Base-by-base conservation (phyloP, 1,140 invertebrate species). In the Latrodectus geometricus region DNA sequence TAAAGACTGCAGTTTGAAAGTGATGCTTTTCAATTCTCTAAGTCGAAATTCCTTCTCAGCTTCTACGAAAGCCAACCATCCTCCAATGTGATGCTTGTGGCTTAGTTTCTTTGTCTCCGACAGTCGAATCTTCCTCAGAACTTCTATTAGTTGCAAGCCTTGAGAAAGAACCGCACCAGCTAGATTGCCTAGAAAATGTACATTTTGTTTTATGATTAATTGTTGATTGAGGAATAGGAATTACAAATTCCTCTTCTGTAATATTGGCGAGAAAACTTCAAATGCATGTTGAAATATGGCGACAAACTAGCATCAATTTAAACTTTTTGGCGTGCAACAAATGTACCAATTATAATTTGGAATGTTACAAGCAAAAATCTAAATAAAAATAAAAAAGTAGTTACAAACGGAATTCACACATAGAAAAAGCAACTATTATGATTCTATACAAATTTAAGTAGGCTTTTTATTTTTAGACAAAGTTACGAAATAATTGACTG, bases 41-140 rank as follows among this genome's bases (percentile, higher is more conserved):
- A 86, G 66, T 78, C 83, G 77, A 66, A 86, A 77, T n/a, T 86
- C 74, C 15, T 56, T 54, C 48, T 86, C 83, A 0, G 77, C 75
- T 69, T 86, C 83, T 4, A 78, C 65, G n/a, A 77, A 86, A 1
- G 83, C 20, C 21, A 86, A 12, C 83, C 83, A 86, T 48, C 83
- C 83, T 23, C 61, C 74, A 12, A 86, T 49, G 21, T 86, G 83
- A n/a, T 86, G 75, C 8, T 73, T n/a, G 23, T 86, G 83, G 20
- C 11, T 78, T 72, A 69, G 49, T n/a, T 14, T 49, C 4, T 7
- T 21, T 1, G 17, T 21, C 0, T 70, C 66, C 0, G 74, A 50
- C 17, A 86, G 14, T 23, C 35, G 61, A 35, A 86, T 2, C 35
- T 48, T 77, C 5, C 49, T 4, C 0, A 86, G 75, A 11, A 72